phyloP scores from a whole-genome alignment of 2,113 vertebrate genomes.

The Poeciliopsis turrubarensis region DNA sequence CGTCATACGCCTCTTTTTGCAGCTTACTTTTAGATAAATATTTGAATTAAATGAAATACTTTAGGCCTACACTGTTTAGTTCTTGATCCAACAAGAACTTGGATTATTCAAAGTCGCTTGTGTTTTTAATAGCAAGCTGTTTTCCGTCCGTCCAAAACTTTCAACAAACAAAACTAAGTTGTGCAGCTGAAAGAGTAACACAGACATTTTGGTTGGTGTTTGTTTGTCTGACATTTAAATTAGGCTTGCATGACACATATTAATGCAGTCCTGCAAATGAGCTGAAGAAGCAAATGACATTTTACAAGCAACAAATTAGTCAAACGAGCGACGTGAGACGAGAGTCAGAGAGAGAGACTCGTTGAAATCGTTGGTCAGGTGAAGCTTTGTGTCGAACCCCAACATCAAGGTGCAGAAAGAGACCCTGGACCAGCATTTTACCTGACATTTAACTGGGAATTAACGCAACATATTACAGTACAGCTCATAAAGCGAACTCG shows the following conservation, averaged over 20 bases:
- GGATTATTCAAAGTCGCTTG: too few relatives aligned
- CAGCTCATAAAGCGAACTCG: conserved; percentile 75
- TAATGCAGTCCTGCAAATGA: conserved; percentile 31
- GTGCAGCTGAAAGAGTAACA: too few relatives aligned
- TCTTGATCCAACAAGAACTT: too few relatives aligned
- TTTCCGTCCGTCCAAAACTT: too few relatives aligned
- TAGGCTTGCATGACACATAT: conserved; percentile 1
- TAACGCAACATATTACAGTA: conserved; percentile 75
- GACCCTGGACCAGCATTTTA: conserved; percentile 32
- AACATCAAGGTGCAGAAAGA: conserved; percentile 20
- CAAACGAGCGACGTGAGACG: conserved; percentile 36
- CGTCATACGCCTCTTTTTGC: too few relatives aligned
- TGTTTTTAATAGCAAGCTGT: too few relatives aligned
- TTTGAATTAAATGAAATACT: too few relatives aligned
- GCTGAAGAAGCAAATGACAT: conserved; percentile 43
- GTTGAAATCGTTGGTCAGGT: conserved; percentile 49
- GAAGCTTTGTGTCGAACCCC: conserved; percentile 51
- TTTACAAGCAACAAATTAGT: conserved; percentile 59
- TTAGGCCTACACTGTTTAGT: too few relatives aligned
- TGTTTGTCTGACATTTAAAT: conserved; percentile 33
- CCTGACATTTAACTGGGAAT: conserved; percentile 82
- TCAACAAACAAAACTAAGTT: too few relatives aligned
- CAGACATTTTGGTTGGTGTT: neutral
- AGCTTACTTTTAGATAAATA: too few relatives aligned
- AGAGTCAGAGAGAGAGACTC: neutral